Conservation (phyloP, 2,888 invertebrate genomes). For the Ligdia adustata region DNA sequence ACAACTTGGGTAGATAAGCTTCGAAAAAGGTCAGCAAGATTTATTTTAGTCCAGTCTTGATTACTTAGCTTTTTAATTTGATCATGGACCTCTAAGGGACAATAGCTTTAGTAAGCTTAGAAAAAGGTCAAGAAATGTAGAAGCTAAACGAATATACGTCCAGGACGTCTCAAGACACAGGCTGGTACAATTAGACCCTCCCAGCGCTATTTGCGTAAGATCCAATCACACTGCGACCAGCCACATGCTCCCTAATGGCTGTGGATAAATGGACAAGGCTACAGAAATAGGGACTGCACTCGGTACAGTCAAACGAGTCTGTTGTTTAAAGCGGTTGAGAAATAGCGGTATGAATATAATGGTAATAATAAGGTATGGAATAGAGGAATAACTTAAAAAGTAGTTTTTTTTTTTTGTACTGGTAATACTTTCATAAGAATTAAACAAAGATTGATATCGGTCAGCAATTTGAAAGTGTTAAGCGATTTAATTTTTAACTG, state of each 20-base stretch:
- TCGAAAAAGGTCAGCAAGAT: too few species aligned
- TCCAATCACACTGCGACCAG: slow-evolving; percentile 24
- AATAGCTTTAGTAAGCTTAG: not conserved
- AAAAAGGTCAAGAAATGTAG: not conserved
- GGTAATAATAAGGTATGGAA: not conserved
- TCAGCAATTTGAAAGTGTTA: too few species aligned
- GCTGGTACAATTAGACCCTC: slow-evolving; percentile 15
- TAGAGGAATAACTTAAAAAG: too few species aligned
- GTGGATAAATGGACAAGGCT: slow-evolving; percentile 26
- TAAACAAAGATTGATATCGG: too few species aligned
- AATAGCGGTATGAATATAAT: not conserved
- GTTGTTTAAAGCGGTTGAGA: not conserved
- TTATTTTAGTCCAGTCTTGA: too few species aligned
- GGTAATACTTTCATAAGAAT: too few species aligned
- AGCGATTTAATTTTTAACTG: too few species aligned
- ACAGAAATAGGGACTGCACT: not conserved
- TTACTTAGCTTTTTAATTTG: too few species aligned
- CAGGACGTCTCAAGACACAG: not conserved
- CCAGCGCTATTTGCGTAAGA: slow-evolving; percentile 22
- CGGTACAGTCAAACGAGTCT: not conserved
- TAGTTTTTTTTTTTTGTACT: too few species aligned
- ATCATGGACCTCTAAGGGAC: not conserved
- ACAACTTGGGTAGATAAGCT: too few species aligned
- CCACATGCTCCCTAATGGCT: slow-evolving; percentile 30
- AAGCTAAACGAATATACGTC: not conserved